A percentile compares a stretch with the other conserved stretches of the same genome.
Evolutionary conservation across 2,888 invertebrate genomes (phyloP).

Genomic region (Scrobipalpa costella): DNA sequence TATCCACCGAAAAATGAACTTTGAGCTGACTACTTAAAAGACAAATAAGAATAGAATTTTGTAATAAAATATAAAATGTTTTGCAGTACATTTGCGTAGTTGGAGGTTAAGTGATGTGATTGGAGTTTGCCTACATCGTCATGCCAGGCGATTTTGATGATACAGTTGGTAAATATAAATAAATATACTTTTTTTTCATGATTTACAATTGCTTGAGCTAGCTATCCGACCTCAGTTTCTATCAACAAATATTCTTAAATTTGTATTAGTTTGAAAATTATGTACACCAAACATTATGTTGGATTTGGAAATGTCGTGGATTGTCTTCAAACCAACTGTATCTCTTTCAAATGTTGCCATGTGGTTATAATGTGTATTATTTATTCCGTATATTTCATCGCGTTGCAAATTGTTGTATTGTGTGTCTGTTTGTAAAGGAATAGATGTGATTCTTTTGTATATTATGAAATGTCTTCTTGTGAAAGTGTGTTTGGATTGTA

Average conservation of each 20-base stretch:
- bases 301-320: background rate
- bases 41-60: no score
- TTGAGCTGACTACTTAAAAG: no score
- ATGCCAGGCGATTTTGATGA: background rate
- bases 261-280: background rate
- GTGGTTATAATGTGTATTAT: background rate
- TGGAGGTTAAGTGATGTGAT: background rate
- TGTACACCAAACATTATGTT: background rate
- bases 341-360: constrained; percentile 9
- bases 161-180: background rate
- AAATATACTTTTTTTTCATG: background rate
- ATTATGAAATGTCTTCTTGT: background rate
- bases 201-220: background rate
- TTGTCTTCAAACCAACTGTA: background rate
- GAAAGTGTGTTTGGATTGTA: background rate
- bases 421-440: constrained; percentile 2
- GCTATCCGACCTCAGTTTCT: no score
- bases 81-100: background rate
- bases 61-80: background rate
- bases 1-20: background rate
- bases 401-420: background rate
- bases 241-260: no score
- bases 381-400: constrained; percentile 2
- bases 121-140: constrained; percentile 2
- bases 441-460: background rate